Evolutionary conservation across 37 sponge, comb jelly and placozoan genomes (phyloP), one percentile per base, ranked within the genome.

Genomic region (Amphimedon queenslandica): DNA sequence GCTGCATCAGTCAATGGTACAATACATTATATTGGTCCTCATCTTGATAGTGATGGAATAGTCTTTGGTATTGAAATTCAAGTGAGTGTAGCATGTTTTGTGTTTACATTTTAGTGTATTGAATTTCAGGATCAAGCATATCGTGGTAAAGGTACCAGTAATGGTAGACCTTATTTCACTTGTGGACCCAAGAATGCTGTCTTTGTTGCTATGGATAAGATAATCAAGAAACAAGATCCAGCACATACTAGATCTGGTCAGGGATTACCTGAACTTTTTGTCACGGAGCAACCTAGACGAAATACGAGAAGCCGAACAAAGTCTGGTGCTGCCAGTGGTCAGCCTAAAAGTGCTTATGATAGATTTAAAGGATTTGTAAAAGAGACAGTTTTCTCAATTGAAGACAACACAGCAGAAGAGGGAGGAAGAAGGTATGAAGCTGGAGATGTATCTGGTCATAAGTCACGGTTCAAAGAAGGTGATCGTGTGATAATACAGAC

Each of bases 21-120:
- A 4, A 51, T 86, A n/a, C 37, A 55, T 11, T 86, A 64, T 58
- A n/a, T 40, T 69, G 87, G 87, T 43, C 25, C n/a, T 6, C 47
- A 75, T 29, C 35, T 30, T 37, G 40, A 36, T 23, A n/a, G 32
- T 18, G 56, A 65, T 0, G 90, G 90, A 2, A 84, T 51, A 1
- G 38, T 29, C 32, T 89, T 89, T 84, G 90, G 90, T 70, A 80
- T 89, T 25, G 90, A 89, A 63, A 65, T 89, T 47, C 8, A 18
- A 13, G 53, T 47, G 13, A 47, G 53, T 13, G 13, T 47, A n/a
- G n/a, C n/a, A n/a, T n/a, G n/a, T n/a, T n/a, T 71, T 35, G 5
- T 31, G 63, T n/a, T n/a, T n/a, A n/a, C n/a, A n/a, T n/a, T n/a
- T n/a, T n/a, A n/a, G n/a, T n/a, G n/a, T n/a, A n/a, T n/a, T n/a